Percentiles rank a stretch among this genome's conserved stretches.
phyloP scores from a whole-genome alignment of 2,113 vertebrate genomes.

The Polypterus senegalus region DNA sequence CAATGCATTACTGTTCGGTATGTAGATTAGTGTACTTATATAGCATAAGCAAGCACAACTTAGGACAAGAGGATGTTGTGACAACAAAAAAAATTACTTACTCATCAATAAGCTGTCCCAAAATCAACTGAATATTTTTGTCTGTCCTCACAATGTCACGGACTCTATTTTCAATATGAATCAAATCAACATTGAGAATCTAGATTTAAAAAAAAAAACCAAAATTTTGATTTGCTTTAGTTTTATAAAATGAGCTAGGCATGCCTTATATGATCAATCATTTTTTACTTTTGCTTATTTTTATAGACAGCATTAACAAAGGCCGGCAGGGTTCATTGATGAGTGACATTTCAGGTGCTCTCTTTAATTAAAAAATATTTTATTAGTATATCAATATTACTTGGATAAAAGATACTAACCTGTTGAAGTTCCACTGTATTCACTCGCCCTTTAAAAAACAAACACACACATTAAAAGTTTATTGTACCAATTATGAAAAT shows the following conservation, averaged over 20 bases:
- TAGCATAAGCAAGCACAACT: too few relatives aligned
- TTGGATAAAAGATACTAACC: constrained; percentile 47
- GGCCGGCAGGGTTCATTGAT: background rate
- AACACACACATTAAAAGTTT: background rate
- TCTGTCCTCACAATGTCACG: constrained; percentile 74
- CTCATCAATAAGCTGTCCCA: constrained; percentile 89
- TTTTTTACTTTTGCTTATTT: too few relatives aligned
- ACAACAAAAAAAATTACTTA: constrained; percentile 45
- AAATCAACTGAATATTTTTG: constrained; percentile 63
- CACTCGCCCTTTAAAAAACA: constrained; percentile 68
- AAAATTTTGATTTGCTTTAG: background rate
- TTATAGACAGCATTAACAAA: background rate
- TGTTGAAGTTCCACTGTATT: constrained; percentile 93
- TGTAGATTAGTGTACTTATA: too few relatives aligned
- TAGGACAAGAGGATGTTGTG: too few relatives aligned
- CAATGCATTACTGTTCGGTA: too few relatives aligned
- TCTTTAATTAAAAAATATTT: background rate
- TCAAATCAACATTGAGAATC: constrained; percentile 85
- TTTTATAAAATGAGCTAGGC: background rate
- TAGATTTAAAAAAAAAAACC: constrained; percentile 28
- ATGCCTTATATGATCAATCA: background rate
- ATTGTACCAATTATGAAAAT: too few relatives aligned
- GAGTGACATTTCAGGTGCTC: background rate
- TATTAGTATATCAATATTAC: constrained; percentile 14
- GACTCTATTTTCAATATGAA: constrained; percentile 79